Evolutionary conservation across 2,797 vertebrate species (phyloP).

Genomic region (Rhodeus uyekii): DNA sequence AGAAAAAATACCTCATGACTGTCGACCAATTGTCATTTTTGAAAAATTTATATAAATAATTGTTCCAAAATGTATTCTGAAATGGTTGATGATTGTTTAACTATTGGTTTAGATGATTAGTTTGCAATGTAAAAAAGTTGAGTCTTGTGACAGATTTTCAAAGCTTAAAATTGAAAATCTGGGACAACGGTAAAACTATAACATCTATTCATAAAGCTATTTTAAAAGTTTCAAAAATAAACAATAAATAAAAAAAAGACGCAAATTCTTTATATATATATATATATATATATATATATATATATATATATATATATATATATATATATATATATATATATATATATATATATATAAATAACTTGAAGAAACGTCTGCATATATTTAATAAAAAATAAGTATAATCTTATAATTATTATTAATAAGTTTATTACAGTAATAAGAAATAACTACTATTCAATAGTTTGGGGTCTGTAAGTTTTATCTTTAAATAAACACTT

Average conservation of each 20-base stretch:
- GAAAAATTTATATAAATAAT: background rate
- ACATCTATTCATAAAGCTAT: background rate
- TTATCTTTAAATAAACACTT: background rate
- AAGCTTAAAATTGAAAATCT: background rate
- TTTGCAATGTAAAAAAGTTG: background rate
- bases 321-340: too few relatives aligned
- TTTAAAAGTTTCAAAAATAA: background rate
- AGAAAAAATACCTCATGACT: too few relatives aligned
- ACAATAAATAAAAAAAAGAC: background rate
- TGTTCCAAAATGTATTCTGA: background rate
- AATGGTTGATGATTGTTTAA: background rate
- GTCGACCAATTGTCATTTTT: too few relatives aligned
- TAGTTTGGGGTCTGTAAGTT: background rate
- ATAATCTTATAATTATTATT: too few relatives aligned
- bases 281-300: too few relatives aligned
- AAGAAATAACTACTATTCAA: background rate
- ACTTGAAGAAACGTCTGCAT: background rate
- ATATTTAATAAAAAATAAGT: background rate
- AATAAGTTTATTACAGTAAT: too few relatives aligned
- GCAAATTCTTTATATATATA: too few relatives aligned
- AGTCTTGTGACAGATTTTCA: background rate
- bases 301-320: too few relatives aligned
- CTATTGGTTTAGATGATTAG: background rate
- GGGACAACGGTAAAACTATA: background rate
- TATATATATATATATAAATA: too few relatives aligned